Base-by-base conservation (phyloP, 1,140 invertebrate genomes). In the Lethocerus indicus region DNA sequence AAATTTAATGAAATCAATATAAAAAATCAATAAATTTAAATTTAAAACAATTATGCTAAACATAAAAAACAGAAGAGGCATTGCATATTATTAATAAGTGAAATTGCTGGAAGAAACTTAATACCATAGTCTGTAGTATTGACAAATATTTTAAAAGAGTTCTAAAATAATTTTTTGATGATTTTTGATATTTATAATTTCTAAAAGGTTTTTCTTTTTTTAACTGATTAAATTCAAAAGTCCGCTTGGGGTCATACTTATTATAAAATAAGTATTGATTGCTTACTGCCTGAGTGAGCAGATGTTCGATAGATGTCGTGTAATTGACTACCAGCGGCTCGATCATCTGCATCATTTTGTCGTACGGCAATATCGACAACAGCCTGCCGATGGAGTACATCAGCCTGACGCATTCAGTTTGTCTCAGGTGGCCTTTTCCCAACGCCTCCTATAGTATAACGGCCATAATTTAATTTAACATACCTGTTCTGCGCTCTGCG, bases 361-460 rank as follows among this genome's bases (percentile, higher is more conserved):
- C 68, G 1, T 73, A 62, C 9, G 75, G 66, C 36, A 86, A 60
- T 0, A 81, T 65, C 48, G 81, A 81, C 45, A 87, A 63, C 0
- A 86, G 69, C 57, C 78, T 77, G 1, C 85, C 83, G 41, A 87
- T 71, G 32, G 79, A 79, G 44, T 72, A 81, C 81, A 87, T 87
- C 3, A 88, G 59, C 26, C 85, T 65, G 14, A 78, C 68, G 40
- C 72, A 68, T 55, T 87, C 84, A 1, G 71, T 65, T 43, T 73
- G 66, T 63, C 73, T 74, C 54, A 81, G 64, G 14, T 64, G 62
- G 1, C 68, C 71, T 27, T 66, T 66, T 36, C 64, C 60, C 2
- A 80, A 58, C 16, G 69, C 67, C 47, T 65, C 59, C 65, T 77
- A 59, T 42, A 60, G 50, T 39, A 51, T 47, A 47, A 56, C n/a